phyloP scores from a whole-genome alignment of 2,888 invertebrate genomes.

The Lasioglossum morio region DNA sequence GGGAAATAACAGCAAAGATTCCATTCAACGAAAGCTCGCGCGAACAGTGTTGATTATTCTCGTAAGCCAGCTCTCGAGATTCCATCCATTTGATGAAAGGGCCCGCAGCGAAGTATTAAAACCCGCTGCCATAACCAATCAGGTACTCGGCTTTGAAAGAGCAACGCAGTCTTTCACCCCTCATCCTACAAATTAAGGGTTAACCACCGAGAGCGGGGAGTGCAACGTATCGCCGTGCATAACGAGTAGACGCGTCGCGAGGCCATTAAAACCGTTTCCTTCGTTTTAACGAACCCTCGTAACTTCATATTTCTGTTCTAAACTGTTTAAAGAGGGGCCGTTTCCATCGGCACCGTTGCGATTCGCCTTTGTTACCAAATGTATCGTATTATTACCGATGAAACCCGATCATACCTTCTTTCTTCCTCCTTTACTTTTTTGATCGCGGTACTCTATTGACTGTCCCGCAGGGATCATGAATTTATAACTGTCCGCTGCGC shows the following conservation, averaged over 20 bases:
- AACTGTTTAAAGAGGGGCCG: slow-evolving; percentile 19
- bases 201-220: slow-evolving; percentile 27
- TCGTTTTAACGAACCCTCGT: slow-evolving; percentile 33
- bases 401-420: slow-evolving; percentile 46
- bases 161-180: slow-evolving; percentile 13
- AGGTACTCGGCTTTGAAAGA: slow-evolving; percentile 12
- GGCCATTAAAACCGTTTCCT: slow-evolving; percentile 40
- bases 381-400: slow-evolving; percentile 53
- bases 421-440: slow-evolving; percentile 20
- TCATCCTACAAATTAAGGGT: slow-evolving; percentile 29
- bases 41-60: not conserved
- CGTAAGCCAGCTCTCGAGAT: not conserved
- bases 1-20: not conserved
- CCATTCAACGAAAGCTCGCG: not conserved
- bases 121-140: slow-evolving; percentile 14
- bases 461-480: slow-evolving; percentile 48
- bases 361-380: slow-evolving; percentile 43
- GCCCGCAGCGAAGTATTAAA: slow-evolving; percentile 4
- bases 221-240: slow-evolving; percentile 27
- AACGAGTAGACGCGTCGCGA: slow-evolving; percentile 21
- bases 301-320: slow-evolving; percentile 19
- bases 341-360: slow-evolving; percentile 15
- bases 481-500: slow-evolving; percentile 47
- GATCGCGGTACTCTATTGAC: not conserved
- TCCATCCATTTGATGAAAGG: not conserved